A percentile compares a stretch with the other conserved stretches of the same genome.
Evolutionary conservation across 2,797 vertebrate genomes (phyloP).

Genomic region (Melanogrammus aeglefinus): DNA sequence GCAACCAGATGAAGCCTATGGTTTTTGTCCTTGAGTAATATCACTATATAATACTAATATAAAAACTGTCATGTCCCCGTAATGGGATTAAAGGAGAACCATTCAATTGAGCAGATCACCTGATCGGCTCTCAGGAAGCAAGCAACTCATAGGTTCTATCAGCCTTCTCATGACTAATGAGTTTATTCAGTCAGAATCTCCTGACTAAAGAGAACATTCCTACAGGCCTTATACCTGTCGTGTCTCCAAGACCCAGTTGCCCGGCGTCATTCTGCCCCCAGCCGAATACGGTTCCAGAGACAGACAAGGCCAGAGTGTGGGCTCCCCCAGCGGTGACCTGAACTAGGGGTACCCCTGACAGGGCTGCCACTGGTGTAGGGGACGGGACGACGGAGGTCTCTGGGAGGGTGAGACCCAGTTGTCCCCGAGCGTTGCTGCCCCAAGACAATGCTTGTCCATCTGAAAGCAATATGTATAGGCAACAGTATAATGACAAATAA

Average conservation of each 20-base stretch:
- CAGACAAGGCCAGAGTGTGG: constrained; percentile 74
- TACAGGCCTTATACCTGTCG: constrained; percentile 53
- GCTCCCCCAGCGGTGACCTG: constrained; percentile 71
- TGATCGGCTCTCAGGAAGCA: not conserved
- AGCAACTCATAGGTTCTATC: too few relatives aligned
- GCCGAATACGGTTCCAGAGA: constrained; percentile 73
- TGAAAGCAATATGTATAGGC: constrained; percentile 20
- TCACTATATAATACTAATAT: not conserved
- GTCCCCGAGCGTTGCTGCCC: constrained; percentile 75
- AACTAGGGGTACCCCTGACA: constrained; percentile 73
- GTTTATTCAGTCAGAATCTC: not conserved
- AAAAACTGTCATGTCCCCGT: not conserved
- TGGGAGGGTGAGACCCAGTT: constrained; percentile 70
- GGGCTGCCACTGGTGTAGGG: constrained; percentile 68
- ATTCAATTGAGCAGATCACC: not conserved
- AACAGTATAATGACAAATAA: not conserved
- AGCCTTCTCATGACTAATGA: not conserved
- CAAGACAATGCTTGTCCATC: constrained; percentile 75
- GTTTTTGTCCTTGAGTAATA: too few relatives aligned
- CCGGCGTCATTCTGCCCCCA: constrained; percentile 78
- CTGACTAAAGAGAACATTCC: not conserved
- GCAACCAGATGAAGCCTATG: too few relatives aligned
- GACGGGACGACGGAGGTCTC: constrained; percentile 30
- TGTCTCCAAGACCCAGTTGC: constrained; percentile 78
- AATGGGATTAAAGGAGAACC: not conserved